Evolutionary conservation across 2,113 vertebrate species (phyloP).

Genomic region (Heteronetta atricapilla): DNA sequence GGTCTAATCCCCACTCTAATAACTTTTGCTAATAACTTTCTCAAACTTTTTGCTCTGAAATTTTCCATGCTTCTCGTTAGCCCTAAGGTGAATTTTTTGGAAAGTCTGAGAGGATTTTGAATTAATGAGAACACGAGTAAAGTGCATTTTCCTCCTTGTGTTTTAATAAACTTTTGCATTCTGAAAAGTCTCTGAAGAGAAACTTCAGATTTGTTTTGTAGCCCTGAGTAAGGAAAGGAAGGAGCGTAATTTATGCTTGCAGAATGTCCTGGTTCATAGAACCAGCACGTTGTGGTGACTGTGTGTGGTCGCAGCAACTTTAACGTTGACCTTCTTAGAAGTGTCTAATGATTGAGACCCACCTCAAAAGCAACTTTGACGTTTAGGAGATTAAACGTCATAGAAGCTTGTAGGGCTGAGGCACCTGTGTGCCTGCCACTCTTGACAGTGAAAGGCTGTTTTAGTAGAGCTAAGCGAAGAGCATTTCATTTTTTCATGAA

Average conservation of each 20-base stretch:
- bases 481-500: not conserved
- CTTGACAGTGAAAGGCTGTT: not conserved
- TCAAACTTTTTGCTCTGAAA: not conserved
- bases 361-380: constrained; percentile 10
- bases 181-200: constrained; percentile 25
- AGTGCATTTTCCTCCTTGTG: not conserved
- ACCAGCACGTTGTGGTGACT: not conserved
- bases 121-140: not conserved
- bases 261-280: constrained; percentile 16
- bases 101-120: not conserved
- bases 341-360: not conserved
- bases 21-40: constrained; percentile 6
- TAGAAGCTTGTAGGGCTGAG: not conserved
- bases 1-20: not conserved
- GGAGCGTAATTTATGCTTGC: constrained; percentile 33
- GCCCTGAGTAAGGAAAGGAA: constrained; percentile 42
- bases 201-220: constrained; percentile 34
- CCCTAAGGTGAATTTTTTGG: constrained; percentile 29
- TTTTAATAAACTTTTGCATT: constrained; percentile 29
- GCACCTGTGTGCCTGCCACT: not conserved
- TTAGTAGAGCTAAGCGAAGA: not conserved
- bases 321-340: constrained; percentile 5
- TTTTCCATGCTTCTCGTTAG: not conserved
- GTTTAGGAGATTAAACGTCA: not conserved
- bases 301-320: constrained; percentile 51